These are phyloP conservation scores for Eulithis testata DNA, from an alignment of 2,888 invertebrate genomes.

Conservation along the genomic window DNA sequence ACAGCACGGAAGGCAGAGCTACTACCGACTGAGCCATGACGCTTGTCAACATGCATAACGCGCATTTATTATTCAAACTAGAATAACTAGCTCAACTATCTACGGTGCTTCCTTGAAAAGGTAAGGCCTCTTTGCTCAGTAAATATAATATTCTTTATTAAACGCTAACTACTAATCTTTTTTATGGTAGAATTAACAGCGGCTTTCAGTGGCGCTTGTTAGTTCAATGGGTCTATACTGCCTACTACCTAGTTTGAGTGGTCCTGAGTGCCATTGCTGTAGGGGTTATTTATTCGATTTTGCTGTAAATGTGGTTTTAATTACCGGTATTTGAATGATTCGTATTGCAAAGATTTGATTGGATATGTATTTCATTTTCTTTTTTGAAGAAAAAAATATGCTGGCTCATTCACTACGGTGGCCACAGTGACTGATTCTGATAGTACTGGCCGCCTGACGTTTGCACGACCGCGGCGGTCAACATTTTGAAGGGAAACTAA, in stretches of 20 bases:
- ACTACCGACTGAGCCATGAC: no score
- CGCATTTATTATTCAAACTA: no score
- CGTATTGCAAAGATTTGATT: constrained; percentile 1
- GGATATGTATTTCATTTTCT: not conserved
- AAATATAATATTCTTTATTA: constrained; percentile 11
- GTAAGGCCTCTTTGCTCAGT: not conserved
- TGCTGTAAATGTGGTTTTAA: constrained; percentile 10
- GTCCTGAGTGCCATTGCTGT: constrained; percentile 6
- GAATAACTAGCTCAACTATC: no score
- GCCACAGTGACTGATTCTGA: no score
- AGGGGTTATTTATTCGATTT: constrained; percentile 19
- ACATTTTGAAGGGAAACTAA: no score
- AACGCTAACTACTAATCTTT: constrained; percentile 15
- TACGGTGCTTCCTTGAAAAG: no score
- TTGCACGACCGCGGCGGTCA: no score
- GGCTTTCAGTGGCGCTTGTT: constrained; percentile 50
- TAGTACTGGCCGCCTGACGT: no score
- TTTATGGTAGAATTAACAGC: constrained; percentile 34
- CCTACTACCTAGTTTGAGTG: constrained; percentile 25
- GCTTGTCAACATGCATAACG: no score
- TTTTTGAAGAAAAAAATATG: no score
- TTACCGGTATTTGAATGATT: not conserved
- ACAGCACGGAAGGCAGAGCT: no score
- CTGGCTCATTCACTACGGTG: no score
- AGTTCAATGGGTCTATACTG: constrained; percentile 36